Evolutionary conservation across 2,113 vertebrate species (phyloP), one percentile per base, ranked within the genome.

Genomic region (Scopus umbretta): DNA sequence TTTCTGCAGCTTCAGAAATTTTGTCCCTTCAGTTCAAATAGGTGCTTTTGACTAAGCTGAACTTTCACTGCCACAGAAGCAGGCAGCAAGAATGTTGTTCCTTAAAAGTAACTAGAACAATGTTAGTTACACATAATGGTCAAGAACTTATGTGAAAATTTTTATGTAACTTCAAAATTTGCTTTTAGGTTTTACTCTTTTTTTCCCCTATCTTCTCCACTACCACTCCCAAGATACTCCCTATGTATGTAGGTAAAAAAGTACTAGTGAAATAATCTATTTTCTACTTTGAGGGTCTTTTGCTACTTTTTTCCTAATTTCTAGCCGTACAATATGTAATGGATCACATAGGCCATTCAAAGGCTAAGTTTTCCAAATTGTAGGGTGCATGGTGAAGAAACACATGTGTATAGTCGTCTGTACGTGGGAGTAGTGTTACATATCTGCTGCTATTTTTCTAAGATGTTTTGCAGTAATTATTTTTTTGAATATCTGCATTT

Each of bases 381-480:
- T 7, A 22, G 40, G 18, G n/a, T 79, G 63, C 49, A 9, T 11
- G 2, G 50, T 43, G 65, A 82, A 50, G 76, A 83, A 83, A 49
- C n/a, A 12, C n/a, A 8, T 7, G 2, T 42, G 17, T 36, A 4
- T 29, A 34, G 3, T 4, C 84, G n/a, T 27, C 56, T 55, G 0
- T 10, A 11, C 11, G 56, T 56, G 36, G 82, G 49, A 52, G 11
- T 17, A 32, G 49, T 30, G 20, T 56, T 79, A 18, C 29, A 5
- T 36, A 26, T 16, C 73, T 81, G 17, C 81, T 56, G 0, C 68
- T 67, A 5, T 34, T 86, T 85, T 56, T 16, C 74, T 2, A 16
- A 49, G 49, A 50, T 5, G 0, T 66, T 85, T 68, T 16, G 1
- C 12, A 2, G 30, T 52, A 32, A n/a, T 79, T 40, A 36, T 29